Evolutionary conservation across 2,888 invertebrate species (phyloP), one percentile per base, ranked within the genome.

Genomic region (Standfussiana lucernea): DNA sequence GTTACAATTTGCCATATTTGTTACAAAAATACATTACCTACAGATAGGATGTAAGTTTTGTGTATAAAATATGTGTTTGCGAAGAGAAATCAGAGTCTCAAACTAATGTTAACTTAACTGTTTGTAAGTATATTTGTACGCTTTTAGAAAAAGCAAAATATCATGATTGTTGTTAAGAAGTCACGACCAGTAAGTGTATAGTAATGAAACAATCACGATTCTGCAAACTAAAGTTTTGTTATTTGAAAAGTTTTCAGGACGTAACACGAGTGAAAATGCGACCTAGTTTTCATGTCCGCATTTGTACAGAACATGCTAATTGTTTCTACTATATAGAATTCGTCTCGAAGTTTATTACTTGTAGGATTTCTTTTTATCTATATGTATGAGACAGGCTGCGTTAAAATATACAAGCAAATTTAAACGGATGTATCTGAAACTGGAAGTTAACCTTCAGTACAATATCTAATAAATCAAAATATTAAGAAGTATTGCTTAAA

Each of bases 141-240:
- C 75, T 79, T 84, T 74, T 75, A 75, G 37, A 50, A 56, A 64
- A 85, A 65, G 42, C 42, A 68, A 82, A 71, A 77, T 77, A 71
- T 84, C 77, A 83, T 69, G 75, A 77, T 69, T 67, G 56, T 62
- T 78, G 64, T 77, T 80, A 82, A 85, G 85, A 89, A 89, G 89
- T 88, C 72, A 66, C 72, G 53, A 80, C n/a, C 61, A 32, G 35
- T 71, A 56, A 74, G 42, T 42, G 53, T 70, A 72, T 32, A 35
- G 62, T 89, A 80, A 88, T 79, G 64, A 47, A 71, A 64, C 62
- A 66, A 59, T 88, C 88, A 88, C 88, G 88, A 68, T 88, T 88
- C 75, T 45, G 59, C 28, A 32, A 68, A 72, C 15, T 56, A 59
- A 18, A 28, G 40, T 77, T 24, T 59, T 64, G 7, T 71, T 66